Conservation (phyloP, 2,113 vertebrate genomes). For the Neomonachus schauinslandi region DNA sequence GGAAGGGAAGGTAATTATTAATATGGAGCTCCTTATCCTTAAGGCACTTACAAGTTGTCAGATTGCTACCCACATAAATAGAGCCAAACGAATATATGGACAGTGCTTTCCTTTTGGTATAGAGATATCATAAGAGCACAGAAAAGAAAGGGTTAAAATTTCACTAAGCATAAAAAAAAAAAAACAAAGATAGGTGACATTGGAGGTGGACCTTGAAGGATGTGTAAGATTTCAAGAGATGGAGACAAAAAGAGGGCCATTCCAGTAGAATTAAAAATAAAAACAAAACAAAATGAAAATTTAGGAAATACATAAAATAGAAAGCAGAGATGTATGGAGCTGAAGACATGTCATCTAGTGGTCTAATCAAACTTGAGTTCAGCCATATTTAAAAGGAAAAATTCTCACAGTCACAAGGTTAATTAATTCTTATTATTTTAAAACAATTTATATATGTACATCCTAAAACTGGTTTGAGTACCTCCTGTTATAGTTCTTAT, state of each 20-base stretch:
- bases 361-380: not conserved
- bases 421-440: not conserved
- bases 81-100: accelerated
- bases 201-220: not conserved
- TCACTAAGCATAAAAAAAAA: not conserved
- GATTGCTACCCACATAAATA: not conserved
- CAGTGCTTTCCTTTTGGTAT: not conserved
- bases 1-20: not conserved
- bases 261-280: not conserved
- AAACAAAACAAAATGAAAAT: not conserved
- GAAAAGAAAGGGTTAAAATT: not conserved
- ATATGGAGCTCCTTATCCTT: not conserved
- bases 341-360: not conserved
- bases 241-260: not conserved
- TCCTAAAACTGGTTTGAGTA: not conserved
- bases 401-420: not conserved
- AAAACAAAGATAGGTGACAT: not conserved
- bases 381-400: conserved; percentile 20
- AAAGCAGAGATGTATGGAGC: not conserved
- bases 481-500: not conserved
- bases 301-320: not conserved
- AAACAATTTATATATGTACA: not conserved
- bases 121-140: not conserved
- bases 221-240: not conserved
- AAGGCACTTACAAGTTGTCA: not conserved